These are phyloP conservation scores for Heliothis subflexa DNA, from an alignment of 1,140 invertebrate species.

Conservation along the genomic window DNA sequence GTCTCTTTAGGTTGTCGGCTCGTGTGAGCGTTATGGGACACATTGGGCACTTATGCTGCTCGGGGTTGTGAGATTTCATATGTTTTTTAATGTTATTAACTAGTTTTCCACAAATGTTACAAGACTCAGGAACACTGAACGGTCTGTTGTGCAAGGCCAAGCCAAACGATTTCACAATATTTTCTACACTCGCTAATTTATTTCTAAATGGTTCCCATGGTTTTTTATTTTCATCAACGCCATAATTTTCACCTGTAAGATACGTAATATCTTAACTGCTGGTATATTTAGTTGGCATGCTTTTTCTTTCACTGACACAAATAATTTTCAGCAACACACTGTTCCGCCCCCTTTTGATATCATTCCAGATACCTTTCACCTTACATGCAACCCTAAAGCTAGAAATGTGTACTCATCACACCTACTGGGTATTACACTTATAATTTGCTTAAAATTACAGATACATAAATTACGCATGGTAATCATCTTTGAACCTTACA, in stretches of 20 bases:
- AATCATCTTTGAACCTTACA: slow-evolving; percentile 5
- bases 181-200: slow-evolving; percentile 74
- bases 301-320: slow-evolving; percentile 45
- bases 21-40: slow-evolving; percentile 90
- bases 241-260: slow-evolving; percentile 82
- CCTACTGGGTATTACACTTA: not conserved
- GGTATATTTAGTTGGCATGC: slow-evolving; percentile 55
- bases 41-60: slow-evolving; percentile 89
- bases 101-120: slow-evolving; percentile 89
- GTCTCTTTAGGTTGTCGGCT: slow-evolving; percentile 90
- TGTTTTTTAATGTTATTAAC: slow-evolving; percentile 92
- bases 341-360: slow-evolving; percentile 31
- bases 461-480: slow-evolving; percentile 8
- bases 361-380: slow-evolving; percentile 39
- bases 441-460: slow-evolving; percentile 5
- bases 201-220: slow-evolving; percentile 70
- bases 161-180: slow-evolving; percentile 75
- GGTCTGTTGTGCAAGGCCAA: slow-evolving; percentile 70
- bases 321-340: slow-evolving; percentile 47
- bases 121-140: slow-evolving; percentile 81
- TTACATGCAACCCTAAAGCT: slow-evolving; percentile 51
- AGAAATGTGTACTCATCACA: not conserved
- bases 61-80: slow-evolving; percentile 89
- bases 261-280: slow-evolving; percentile 65
- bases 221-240: slow-evolving; percentile 80